These are phyloP conservation scores for Saturnia pavonia DNA, from an alignment of 2,888 invertebrate species.

Conservation along the genomic window DNA sequence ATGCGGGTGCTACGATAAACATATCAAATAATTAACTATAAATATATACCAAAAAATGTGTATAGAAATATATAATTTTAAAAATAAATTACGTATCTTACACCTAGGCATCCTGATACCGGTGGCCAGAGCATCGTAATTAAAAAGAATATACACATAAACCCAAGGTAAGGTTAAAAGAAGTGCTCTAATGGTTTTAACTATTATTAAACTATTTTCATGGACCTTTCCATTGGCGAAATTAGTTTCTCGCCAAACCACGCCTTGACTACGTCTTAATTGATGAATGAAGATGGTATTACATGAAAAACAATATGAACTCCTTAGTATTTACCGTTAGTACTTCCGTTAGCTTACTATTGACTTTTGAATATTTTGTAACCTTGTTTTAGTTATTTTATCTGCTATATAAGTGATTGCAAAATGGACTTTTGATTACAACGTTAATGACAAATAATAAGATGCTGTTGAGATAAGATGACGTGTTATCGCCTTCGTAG, in stretches of 20 bases:
- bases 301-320: slow-evolving; percentile 19
- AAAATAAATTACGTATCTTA: slow-evolving; percentile 14
- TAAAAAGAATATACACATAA: slow-evolving; percentile 17
- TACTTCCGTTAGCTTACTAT: slow-evolving; percentile 15
- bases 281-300: slow-evolving; percentile 21
- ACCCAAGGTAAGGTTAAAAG: slow-evolving; percentile 23
- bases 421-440: not conserved
- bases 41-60: slow-evolving; percentile 17
- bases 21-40: slow-evolving; percentile 9
- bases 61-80: slow-evolving; percentile 5
- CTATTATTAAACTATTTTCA: slow-evolving; percentile 32
- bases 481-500: not conserved
- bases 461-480: not conserved
- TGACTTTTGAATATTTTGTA: slow-evolving; percentile 2
- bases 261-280: slow-evolving; percentile 26
- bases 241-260: slow-evolving; percentile 26
- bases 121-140: slow-evolving; percentile 15
- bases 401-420: not conserved
- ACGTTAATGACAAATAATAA: not conserved
- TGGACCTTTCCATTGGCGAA: slow-evolving; percentile 35
- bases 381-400: not conserved
- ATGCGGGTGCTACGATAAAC: slow-evolving; percentile 19
- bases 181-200: slow-evolving; percentile 22
- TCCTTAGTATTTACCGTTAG: slow-evolving; percentile 15
- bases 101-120: slow-evolving; percentile 15